Evolutionary conservation across 2,888 invertebrate species (phyloP).

Genomic region (Byasa hedistus): DNA sequence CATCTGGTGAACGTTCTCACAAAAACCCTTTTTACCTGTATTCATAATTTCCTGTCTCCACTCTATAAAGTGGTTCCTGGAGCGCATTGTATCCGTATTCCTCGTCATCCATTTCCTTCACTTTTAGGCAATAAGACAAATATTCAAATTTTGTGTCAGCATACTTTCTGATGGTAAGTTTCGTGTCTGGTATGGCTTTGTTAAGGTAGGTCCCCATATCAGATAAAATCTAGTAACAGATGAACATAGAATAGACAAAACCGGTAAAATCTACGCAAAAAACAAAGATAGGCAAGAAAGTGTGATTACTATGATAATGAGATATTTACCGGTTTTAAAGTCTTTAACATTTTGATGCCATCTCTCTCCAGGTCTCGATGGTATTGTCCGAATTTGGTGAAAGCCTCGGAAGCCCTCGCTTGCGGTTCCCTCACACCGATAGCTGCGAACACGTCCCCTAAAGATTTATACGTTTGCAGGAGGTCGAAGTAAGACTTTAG

Average conservation of each 20-base stretch:
- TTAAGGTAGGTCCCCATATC: conserved; percentile 98
- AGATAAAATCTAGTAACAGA: conserved; percentile 83
- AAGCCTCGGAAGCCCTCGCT: conserved; percentile 96
- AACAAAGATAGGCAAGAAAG: too few relatives aligned
- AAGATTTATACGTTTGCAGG: conserved; percentile 91
- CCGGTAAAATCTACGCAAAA: too few relatives aligned
- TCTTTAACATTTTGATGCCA: conserved; percentile 93
- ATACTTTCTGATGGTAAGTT: conserved; percentile 97
- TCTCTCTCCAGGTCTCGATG: conserved; percentile 95
- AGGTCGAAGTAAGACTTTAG: conserved; percentile 92
- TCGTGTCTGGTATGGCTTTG: conserved; percentile 99
- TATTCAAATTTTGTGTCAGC: conserved; percentile 99
- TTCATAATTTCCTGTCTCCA: conserved; percentile 99
- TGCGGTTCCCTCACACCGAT: conserved; percentile 98
- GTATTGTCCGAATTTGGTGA: conserved; percentile 95
- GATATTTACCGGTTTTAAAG: conserved; percentile 94
- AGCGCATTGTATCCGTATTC: conserved; percentile 95
- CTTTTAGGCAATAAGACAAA: conserved; percentile 98
- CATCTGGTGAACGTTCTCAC: too few relatives aligned
- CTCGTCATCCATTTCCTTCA: conserved; percentile 99
- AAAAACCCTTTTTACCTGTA: conserved; percentile 82
- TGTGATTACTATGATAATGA: too few relatives aligned
- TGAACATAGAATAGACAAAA: too few relatives aligned
- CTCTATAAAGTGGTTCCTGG: conserved; percentile 97
- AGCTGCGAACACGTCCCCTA: conserved; percentile 96